Base-by-base conservation (phyloP, 2,888 invertebrate species). In the Pristionchus fissidentatus region DNA sequence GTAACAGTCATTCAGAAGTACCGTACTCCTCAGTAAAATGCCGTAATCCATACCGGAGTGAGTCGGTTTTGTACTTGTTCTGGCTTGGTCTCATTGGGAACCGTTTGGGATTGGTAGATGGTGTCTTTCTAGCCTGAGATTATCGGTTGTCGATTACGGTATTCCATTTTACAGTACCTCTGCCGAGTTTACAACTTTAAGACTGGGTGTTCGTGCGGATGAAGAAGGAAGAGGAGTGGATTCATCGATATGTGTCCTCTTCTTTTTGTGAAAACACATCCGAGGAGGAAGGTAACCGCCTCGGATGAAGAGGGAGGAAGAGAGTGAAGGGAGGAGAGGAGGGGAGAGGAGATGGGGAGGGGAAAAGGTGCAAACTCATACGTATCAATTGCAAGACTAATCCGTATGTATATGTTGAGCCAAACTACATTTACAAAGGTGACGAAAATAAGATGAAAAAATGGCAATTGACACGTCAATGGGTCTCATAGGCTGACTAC, bases 61-160 rank as follows among this genome's bases (percentile, higher is more conserved):
- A 79, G 41, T 52, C 79, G 79, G 38, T 43, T 79, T 35, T 79
- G 79, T 2, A 79, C 79, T 79, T 79, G 55, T 57, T 79, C 79
- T 3, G 79, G 38, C 57, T 79, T 79, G 13, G 38, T 52, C 79
- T 79, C 79, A 55, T 38, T 41, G 5, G 26, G 55, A 19, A 55
- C 79, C 3, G 10, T 22, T 38, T 79, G 22, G 13, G 79, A 19
- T 8, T 32, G 35, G 32, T 79, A 79, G 79, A 79, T 79, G 15
- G 35, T n/a, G n/a, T n/a, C n/a, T n/a, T n/a, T n/a, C n/a, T n/a
- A n/a, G n/a, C n/a, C n/a, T n/a, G n/a, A n/a, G n/a, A n/a, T n/a
- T n/a, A 19, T 8, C 26, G 8, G 13, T 60, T n/a, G n/a, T n/a
- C n/a, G n/a, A n/a, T n/a, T n/a, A n/a, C n/a, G n/a, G n/a, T n/a